These are phyloP conservation scores for Chaenocephalus aceratus DNA, from an alignment of 2,113 vertebrate genomes.

Conservation along the genomic window DNA sequence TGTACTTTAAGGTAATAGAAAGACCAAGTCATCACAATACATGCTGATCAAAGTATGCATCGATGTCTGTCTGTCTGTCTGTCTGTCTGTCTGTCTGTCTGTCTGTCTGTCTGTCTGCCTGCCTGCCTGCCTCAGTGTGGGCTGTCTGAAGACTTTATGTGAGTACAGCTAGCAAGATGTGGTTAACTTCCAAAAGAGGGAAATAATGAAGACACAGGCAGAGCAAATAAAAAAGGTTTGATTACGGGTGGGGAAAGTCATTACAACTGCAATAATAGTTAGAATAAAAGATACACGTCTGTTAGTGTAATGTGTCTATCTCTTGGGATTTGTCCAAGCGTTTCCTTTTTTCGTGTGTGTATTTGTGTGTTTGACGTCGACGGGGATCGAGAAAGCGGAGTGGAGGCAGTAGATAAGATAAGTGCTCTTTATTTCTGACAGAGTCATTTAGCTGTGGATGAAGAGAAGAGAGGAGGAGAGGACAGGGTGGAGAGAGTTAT, in stretches of 20 bases:
- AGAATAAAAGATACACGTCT: constrained; percentile 4
- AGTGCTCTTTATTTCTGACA: constrained; percentile 84
- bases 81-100: background rate
- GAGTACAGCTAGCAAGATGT: constrained; percentile 20
- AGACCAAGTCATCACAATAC: constrained; percentile 72
- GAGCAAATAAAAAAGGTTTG: constrained; percentile 4
- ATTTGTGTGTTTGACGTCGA: constrained; percentile 46
- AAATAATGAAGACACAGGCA: constrained; percentile 6
- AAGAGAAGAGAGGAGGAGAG: constrained; percentile 75
- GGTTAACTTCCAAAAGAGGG: constrained; percentile 20
- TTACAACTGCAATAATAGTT: background rate
- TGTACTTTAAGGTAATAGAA: constrained; percentile 36
- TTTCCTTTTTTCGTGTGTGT: constrained; percentile 15
- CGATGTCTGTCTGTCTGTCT: background rate
- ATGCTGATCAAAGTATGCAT: constrained; percentile 53
- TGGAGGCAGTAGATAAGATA: constrained; percentile 82
- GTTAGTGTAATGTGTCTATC: background rate
- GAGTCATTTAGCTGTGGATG: constrained; percentile 82
- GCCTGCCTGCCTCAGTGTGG: constrained; percentile 36
- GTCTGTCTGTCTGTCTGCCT: constrained; percentile 49
- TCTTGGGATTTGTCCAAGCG: constrained; percentile 7
- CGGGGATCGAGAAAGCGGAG: constrained; percentile 65
- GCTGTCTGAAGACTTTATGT: constrained; percentile 40
- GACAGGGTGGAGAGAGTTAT: constrained; percentile 75
- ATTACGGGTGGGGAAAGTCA: background rate